Conservation (phyloP, 2,888 invertebrate genomes). For the Spisula solida region DNA sequence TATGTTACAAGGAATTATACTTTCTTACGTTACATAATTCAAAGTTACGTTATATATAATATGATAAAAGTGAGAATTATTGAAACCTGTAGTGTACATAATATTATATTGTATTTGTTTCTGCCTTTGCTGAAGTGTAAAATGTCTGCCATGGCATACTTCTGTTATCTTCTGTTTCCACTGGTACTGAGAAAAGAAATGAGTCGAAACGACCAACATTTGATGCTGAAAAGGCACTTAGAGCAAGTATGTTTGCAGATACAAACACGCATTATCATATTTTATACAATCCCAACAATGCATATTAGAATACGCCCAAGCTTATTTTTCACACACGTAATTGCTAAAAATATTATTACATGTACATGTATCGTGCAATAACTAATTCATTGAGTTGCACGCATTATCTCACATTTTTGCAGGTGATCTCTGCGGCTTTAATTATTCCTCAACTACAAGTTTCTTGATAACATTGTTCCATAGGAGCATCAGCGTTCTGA, state of each 20-base stretch:
- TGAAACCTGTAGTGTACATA: too few relatives aligned
- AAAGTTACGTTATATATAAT: too few relatives aligned
- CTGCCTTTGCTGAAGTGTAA: too few relatives aligned
- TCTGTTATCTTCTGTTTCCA: too few relatives aligned
- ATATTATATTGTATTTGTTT: too few relatives aligned
- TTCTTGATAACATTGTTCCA: not conserved
- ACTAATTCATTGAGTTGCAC: not conserved
- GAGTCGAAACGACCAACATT: not conserved
- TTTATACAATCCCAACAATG: not conserved
- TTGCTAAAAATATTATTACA: not conserved
- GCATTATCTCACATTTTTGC: not conserved
- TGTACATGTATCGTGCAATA: not conserved
- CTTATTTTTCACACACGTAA: conserved; percentile 15
- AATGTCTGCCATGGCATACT: too few relatives aligned
- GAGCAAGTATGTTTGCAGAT: not conserved
- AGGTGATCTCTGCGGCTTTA: not conserved
- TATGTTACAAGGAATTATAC: too few relatives aligned
- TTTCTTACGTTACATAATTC: too few relatives aligned
- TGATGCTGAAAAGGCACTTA: not conserved
- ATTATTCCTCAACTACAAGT: not conserved
- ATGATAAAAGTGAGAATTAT: too few relatives aligned
- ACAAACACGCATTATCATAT: not conserved
- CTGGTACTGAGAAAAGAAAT: too few relatives aligned
- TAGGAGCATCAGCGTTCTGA: not conserved
- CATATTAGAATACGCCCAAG: not conserved